A percentile compares a stretch with the other conserved stretches of the same genome.
phyloP scores from a whole-genome alignment of 2,888 invertebrate species.

The Kuschelorhynchus macadamiae region DNA sequence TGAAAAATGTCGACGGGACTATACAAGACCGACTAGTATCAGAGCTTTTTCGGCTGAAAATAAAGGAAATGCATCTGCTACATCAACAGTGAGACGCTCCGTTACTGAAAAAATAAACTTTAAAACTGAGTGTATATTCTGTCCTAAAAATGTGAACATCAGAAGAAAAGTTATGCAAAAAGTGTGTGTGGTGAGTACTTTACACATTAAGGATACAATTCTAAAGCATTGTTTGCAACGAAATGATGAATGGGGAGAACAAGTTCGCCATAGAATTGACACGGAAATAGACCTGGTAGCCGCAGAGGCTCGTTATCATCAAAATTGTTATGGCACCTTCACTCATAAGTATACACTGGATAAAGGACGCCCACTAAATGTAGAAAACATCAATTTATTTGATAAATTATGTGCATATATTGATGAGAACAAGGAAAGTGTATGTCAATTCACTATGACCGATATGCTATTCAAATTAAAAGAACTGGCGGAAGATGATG shows the following conservation, averaged over 20 bases:
- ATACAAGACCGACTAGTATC: not conserved
- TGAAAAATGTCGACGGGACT: not conserved
- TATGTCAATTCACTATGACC: too few species aligned
- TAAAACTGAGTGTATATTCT: not conserved
- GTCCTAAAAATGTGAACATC: not conserved
- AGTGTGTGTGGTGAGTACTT: not conserved
- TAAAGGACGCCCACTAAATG: not conserved
- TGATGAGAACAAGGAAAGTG: too few species aligned
- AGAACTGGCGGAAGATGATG: not conserved
- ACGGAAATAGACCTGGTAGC: not conserved
- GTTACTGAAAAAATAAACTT: not conserved
- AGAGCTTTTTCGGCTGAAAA: not conserved
- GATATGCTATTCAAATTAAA: too few species aligned
- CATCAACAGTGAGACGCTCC: too few species aligned
- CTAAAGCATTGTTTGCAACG: not conserved
- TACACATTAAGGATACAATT: not conserved
- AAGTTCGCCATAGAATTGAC: not conserved
- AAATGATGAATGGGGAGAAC: conserved; percentile 1
- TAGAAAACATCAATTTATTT: not conserved
- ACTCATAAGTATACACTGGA: not conserved
- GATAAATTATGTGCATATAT: not conserved
- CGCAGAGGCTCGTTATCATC: not conserved
- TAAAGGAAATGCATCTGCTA: not conserved
- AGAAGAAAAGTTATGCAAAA: not conserved
- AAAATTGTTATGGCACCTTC: not conserved